Percentiles rank a stretch among this genome's conserved stretches.
phyloP scores from a whole-genome alignment of 2,113 vertebrate species.

The Rutilus rutilus region DNA sequence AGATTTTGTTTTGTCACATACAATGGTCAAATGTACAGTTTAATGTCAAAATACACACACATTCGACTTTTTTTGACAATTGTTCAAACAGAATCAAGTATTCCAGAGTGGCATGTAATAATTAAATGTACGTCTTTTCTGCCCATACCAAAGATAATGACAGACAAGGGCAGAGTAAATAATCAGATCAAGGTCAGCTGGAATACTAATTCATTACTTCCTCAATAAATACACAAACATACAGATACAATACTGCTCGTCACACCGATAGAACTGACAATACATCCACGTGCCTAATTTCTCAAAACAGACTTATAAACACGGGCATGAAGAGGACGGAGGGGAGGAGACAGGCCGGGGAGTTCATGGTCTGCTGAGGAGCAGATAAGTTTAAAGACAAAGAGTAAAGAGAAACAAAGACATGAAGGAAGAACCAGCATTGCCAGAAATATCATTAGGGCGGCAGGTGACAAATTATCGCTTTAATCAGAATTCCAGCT shows the following conservation, averaged over 20 bases:
- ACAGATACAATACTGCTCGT: neutral
- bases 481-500: slow-evolving; percentile 13
- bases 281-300: neutral
- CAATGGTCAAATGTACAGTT: neutral
- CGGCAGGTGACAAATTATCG: slow-evolving; percentile 28
- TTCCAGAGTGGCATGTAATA: neutral
- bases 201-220: neutral
- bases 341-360: neutral
- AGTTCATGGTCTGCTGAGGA: slow-evolving; percentile 22
- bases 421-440: slow-evolving; percentile 3
- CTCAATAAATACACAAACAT: slow-evolving; percentile 4
- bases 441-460: slow-evolving; percentile 6
- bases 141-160: neutral
- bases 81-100: neutral
- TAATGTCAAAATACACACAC: neutral
- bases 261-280: neutral
- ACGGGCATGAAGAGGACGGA: slow-evolving; percentile 21
- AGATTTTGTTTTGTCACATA: neutral
- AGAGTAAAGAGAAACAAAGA: slow-evolving; percentile 14
- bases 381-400: slow-evolving; percentile 22
- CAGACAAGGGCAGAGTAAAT: neutral
- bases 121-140: neutral
- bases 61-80: neutral
- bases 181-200: slow-evolving; percentile 34
- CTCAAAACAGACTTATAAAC: slow-evolving; percentile 30